Evolutionary conservation across 2,113 vertebrate genomes (phyloP).

Genomic region (Entosphenus tridentatus): DNA sequence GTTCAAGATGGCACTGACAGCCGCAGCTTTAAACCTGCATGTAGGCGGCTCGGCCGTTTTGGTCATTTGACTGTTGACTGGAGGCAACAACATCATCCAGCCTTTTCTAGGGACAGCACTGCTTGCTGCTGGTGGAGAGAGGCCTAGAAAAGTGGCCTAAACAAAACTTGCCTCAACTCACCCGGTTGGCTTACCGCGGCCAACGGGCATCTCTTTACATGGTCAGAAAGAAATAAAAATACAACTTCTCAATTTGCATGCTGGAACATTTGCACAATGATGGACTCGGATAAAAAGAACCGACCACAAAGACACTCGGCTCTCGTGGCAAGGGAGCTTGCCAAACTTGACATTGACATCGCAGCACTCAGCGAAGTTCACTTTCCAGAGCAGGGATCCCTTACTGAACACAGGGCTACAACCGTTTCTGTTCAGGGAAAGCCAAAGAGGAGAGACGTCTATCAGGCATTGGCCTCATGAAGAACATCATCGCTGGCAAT

Average conservation of each 20-base stretch:
- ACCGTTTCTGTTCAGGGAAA: neutral
- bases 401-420: slow-evolving; percentile 1
- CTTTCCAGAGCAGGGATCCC: neutral
- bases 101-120: neutral
- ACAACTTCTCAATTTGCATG: neutral
- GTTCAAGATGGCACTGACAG: neutral
- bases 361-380: neutral
- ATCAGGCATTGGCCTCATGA: no score
- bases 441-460: no score
- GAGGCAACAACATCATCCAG: neutral
- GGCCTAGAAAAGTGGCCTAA: neutral
- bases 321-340: neutral
- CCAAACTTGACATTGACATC: neutral
- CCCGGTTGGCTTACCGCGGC: neutral
- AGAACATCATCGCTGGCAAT: no score
- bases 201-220: neutral
- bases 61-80: neutral
- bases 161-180: neutral
- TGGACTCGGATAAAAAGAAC: neutral
- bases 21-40: neutral
- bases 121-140: neutral
- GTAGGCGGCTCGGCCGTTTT: neutral
- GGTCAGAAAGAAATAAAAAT: neutral
- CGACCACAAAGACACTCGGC: no score
- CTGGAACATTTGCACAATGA: slow-evolving; percentile 1